Evolutionary conservation across 2,113 vertebrate species (phyloP), one percentile per base, ranked within the genome.

Genomic region (Pseudopipra pipra): DNA sequence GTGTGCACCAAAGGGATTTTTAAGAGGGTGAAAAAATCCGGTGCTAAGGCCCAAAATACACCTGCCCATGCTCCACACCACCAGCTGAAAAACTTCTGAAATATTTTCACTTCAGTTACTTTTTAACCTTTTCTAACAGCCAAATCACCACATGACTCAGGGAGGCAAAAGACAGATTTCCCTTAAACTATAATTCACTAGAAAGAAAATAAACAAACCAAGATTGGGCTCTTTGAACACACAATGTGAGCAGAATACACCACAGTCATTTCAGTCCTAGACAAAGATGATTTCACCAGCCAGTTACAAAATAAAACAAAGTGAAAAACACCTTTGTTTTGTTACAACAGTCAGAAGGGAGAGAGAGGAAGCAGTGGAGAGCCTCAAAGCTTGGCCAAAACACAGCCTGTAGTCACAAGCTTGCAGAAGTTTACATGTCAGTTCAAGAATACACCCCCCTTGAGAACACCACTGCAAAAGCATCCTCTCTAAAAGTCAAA

Each of bases 231-330:
- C 86, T 66, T 39, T 11, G 62, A 71, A 88, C 30, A 16, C 85
- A 66, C 18, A n/a, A 37, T 6, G 22, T 30, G 76, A 93, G 83
- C 7, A 0, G 80, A 84, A 92, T 93, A 91, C 89, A 66, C 18
- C 75, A 81, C 12, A 10, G 71, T 41, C 30, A 68, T 21, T 30
- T 73, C 94, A 72, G 89, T 81, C 95, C 56, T 78, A 78, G 88
- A 92, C 88, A 51, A 81, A 71, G 75, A 63, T 52, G 74, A 61
- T 61, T 82, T 81, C 81, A 87, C 72, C 65, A 91, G 49, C 82
- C 93, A 90, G 80, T 70, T 78, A 70, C n/a, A 70, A 93, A 93
- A 84, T 33, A 65, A 92, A 95, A 33, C 6, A 56, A 75, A 84
- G 89, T 83, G 85, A 79, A 47, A 84, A 92, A 6, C 24, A 28